These are phyloP conservation scores for Linnaemya tessellans DNA, from an alignment of 2,888 invertebrate species.

Conservation along the genomic window DNA sequence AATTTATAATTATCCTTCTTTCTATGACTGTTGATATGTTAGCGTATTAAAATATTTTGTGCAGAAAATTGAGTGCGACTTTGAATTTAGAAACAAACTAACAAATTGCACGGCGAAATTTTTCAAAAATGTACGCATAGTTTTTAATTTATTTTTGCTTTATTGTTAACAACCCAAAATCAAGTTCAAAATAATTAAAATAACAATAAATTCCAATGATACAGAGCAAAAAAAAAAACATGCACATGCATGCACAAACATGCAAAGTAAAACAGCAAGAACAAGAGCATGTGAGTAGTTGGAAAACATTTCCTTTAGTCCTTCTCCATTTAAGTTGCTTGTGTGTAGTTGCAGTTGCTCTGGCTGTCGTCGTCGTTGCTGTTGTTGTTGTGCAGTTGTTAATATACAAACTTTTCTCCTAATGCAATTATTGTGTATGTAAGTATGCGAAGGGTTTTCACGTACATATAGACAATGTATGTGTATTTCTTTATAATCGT, in stretches of 20 bases:
- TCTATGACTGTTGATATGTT: background rate
- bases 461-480: background rate
- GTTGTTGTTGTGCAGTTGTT: slow-evolving; percentile 15
- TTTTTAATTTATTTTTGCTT: slow-evolving; percentile 19
- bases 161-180: slow-evolving; percentile 53
- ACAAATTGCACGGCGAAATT: background rate
- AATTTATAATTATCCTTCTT: slow-evolving; percentile 39
- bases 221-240: slow-evolving; percentile 2
- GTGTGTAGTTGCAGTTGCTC: slow-evolving; percentile 8
- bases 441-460: slow-evolving; percentile 13
- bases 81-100: slow-evolving; percentile 20
- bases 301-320: slow-evolving; percentile 61
- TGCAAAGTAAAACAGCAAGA: background rate
- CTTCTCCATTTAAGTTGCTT: slow-evolving; percentile 32
- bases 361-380: background rate
- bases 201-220: slow-evolving; percentile 58
- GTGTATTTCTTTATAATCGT: background rate
- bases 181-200: slow-evolving; percentile 69
- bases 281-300: slow-evolving; percentile 47
- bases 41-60: background rate
- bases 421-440: slow-evolving; percentile 63
- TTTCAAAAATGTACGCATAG: slow-evolving; percentile 28
- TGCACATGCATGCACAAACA: background rate
- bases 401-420: slow-evolving; percentile 45
- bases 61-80: background rate